Percentiles rank a stretch among this genome's conserved stretches.
Conservation (phyloP, 2,888 invertebrate genomes). For the Loripinus fragilis region DNA sequence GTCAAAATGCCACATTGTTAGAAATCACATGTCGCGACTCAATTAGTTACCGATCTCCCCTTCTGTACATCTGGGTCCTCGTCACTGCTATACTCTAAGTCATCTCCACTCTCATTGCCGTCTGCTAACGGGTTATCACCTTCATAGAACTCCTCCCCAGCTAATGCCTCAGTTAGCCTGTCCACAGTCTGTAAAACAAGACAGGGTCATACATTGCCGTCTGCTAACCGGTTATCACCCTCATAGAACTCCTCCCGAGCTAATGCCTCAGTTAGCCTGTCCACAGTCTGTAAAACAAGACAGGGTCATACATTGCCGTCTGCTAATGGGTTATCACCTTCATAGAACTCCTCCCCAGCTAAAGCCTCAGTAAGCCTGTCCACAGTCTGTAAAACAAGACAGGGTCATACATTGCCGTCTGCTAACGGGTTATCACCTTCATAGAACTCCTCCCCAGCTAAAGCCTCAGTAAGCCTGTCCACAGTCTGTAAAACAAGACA, state of each 20-base stretch:
- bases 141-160: conserved; percentile 62
- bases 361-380: conserved; percentile 37
- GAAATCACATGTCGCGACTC: no score
- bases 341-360: conserved; percentile 61
- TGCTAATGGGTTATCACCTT: conserved; percentile 63
- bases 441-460: conserved; percentile 61
- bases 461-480: conserved; percentile 30
- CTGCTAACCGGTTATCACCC: conserved; percentile 61
- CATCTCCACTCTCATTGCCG: background rate
- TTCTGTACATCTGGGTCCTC: conserved; percentile 27
- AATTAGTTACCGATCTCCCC: no score
- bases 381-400: no score
- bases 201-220: no score
- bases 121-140: conserved; percentile 62
- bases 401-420: conserved; percentile 16
- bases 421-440: conserved; percentile 64
- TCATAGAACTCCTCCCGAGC: conserved; percentile 63
- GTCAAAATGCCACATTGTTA: no score
- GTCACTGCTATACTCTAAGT: conserved; percentile 30
- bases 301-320: no score
- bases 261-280: conserved; percentile 36
- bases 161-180: conserved; percentile 33
- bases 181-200: no score
- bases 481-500: no score
- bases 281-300: no score